phyloP scores from a whole-genome alignment of 2,888 invertebrate species.

The Sinodicranocentrus sp. region DNA sequence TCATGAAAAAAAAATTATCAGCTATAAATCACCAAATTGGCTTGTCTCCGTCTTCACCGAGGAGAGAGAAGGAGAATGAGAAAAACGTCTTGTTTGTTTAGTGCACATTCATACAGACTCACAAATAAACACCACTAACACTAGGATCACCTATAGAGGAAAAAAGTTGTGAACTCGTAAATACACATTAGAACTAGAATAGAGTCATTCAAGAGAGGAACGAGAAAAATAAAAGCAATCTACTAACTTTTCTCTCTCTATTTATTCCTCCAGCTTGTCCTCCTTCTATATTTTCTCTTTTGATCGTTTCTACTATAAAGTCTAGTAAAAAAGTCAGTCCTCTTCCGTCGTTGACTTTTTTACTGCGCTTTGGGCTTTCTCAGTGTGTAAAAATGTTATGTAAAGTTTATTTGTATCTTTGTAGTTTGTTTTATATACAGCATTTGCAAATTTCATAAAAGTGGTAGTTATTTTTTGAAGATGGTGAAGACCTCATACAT shows the following conservation, averaged over 20 bases:
- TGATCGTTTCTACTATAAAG: slow-evolving; percentile 7
- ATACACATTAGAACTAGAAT: slow-evolving; percentile 34
- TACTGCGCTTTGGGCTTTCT: background rate
- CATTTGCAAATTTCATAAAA: background rate
- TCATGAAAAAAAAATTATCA: slow-evolving; percentile 70
- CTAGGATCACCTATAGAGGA: slow-evolving; percentile 45
- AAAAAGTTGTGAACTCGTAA: slow-evolving; percentile 54
- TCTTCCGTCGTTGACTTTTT: background rate
- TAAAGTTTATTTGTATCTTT: slow-evolving; percentile 54
- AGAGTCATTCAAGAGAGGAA: background rate
- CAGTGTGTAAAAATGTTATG: slow-evolving; percentile 37
- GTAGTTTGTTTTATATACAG: background rate
- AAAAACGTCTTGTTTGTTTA: background rate
- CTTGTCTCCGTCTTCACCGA: slow-evolving; percentile 13
- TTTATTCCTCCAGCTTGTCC: background rate
- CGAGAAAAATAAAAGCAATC: slow-evolving; percentile 40
- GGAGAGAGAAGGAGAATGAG: too few species aligned
- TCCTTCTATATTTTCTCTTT: too few species aligned
- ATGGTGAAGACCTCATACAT: background rate
- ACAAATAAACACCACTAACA: slow-evolving; percentile 40
- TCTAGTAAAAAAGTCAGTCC: background rate
- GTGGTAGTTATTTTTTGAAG: slow-evolving; percentile 6
- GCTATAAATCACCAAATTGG: slow-evolving; percentile 69
- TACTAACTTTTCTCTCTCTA: slow-evolving; percentile 24
- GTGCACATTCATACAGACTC: background rate